Evolutionary conservation across 2,888 invertebrate species (phyloP), one percentile per base, ranked within the genome.

Genomic region (Theristus sp.): DNA sequence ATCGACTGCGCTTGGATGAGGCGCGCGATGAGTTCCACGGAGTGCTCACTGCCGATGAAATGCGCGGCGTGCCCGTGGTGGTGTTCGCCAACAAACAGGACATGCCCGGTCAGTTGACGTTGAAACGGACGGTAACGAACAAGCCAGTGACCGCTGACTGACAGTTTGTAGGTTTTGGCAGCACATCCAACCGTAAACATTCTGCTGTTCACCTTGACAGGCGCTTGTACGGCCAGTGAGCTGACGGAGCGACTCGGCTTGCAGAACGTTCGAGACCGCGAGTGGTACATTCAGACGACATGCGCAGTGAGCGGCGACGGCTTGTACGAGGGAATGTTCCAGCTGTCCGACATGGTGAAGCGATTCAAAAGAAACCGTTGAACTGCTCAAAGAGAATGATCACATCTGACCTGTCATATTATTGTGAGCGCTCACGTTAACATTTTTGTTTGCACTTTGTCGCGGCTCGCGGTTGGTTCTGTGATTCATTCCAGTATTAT

Each of bases 121-220:
- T 75, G 1, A 69, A 73, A 22, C 65, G 75, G 1, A 59, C 75
- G 2, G 75, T 75, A 25, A 75, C 75, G 65, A 75, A 75, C 64
- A 75, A 75, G 65, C 75, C 75, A 64, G 55, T 75, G 53, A 73
- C 74, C 2, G 65, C 70, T 58, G 22, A 24, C 24, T 28, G n/a
- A n/a, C n/a, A n/a, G n/a, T n/a, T n/a, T n/a, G n/a, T n/a, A n/a
- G n/a, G n/a, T n/a, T n/a, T n/a, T n/a, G n/a, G n/a, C n/a, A n/a
- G n/a, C n/a, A n/a, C n/a, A n/a, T n/a, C n/a, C n/a, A n/a, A n/a
- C n/a, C n/a, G n/a, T n/a, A n/a, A n/a, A n/a, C n/a, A n/a, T n/a
- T n/a, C n/a, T n/a, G n/a, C n/a, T n/a, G n/a, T n/a, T n/a, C n/a
- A n/a, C n/a, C n/a, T n/a, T n/a, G n/a, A n/a, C 62, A 72, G 70